Evolutionary conservation across 2,797 vertebrate species (phyloP).

Genomic region (Oreortyx pictus): DNA sequence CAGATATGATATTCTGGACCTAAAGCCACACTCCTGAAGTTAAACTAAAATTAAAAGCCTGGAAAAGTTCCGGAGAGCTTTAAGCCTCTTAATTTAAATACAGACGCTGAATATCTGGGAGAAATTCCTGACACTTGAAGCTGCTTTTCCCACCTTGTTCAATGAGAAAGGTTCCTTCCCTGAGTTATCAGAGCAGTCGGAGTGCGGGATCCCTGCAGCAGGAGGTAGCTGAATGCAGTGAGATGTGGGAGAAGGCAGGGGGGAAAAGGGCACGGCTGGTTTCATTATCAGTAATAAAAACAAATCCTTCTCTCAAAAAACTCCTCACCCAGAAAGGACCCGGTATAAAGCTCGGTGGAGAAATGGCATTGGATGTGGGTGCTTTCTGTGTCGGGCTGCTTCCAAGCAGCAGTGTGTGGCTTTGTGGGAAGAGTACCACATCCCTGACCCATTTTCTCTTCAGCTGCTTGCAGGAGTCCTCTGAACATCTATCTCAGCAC

Average conservation of each 20-base stretch:
- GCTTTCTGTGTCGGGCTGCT: neutral
- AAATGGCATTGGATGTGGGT: neutral
- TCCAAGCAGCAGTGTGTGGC: neutral
- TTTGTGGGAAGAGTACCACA: neutral
- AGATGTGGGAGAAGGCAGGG: neutral
- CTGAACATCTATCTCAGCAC: neutral
- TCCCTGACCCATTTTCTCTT: slow-evolving; percentile 1
- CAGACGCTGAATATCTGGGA: slow-evolving; percentile 50
- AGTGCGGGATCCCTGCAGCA: neutral
- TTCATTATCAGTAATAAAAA: slow-evolving; percentile 29
- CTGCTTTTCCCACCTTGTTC: slow-evolving; percentile 28
- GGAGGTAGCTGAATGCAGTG: neutral
- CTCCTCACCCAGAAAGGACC: neutral
- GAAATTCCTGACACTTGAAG: slow-evolving; percentile 66
- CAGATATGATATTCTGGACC: neutral
- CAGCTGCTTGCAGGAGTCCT: neutral
- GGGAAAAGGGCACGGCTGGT: slow-evolving; percentile 15
- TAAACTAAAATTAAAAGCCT: slow-evolving; percentile 47
- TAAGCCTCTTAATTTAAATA: slow-evolving; percentile 75
- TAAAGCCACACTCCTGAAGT: neutral
- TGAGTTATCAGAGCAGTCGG: neutral
- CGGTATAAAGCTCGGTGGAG: fast-evolving
- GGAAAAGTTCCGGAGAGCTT: slow-evolving; percentile 45
- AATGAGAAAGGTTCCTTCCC: slow-evolving; percentile 27
- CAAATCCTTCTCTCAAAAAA: neutral